Percentiles rank a stretch among this genome's conserved stretches.
These are phyloP conservation scores for Trachurus trachurus DNA, from an alignment of 2,797 vertebrate species.

Conservation along the genomic window DNA sequence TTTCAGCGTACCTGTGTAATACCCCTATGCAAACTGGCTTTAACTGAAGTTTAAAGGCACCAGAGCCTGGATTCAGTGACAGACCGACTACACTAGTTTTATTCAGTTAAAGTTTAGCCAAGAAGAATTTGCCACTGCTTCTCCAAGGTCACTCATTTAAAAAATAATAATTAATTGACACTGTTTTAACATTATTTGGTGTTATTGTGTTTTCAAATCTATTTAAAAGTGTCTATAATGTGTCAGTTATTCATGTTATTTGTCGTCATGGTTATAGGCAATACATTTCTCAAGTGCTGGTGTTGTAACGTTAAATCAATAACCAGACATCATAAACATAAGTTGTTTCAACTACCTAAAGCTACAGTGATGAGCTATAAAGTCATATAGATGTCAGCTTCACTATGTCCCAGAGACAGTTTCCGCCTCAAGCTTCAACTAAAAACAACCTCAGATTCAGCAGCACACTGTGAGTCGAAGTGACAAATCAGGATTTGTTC, in stretches of 20 bases:
- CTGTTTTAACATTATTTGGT: neutral
- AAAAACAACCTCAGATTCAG: neutral
- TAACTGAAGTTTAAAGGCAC: neutral
- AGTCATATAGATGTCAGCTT: slow-evolving; percentile 12
- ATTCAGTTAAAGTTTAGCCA: slow-evolving; percentile 47
- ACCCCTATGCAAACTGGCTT: slow-evolving; percentile 45
- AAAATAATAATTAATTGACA: slow-evolving; percentile 4
- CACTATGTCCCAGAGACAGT: neutral
- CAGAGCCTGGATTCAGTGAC: neutral
- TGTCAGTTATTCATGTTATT: neutral
- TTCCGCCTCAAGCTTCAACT: slow-evolving; percentile 6
- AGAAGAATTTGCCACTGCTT: neutral
- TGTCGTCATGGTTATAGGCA: neutral
- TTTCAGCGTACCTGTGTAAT: slow-evolving; percentile 27
- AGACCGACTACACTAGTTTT: slow-evolving; percentile 28
- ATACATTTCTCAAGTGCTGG: neutral
- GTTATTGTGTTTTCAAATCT: neutral
- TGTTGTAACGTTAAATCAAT: slow-evolving; percentile 68
- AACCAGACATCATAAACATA: slow-evolving; percentile 71
- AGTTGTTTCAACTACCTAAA: slow-evolving; percentile 17
- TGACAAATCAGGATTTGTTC: neutral
- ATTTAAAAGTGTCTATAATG: neutral
- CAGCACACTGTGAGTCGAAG: neutral
- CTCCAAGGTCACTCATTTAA: neutral
- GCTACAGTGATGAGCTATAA: neutral